Evolutionary conservation across 1,140 invertebrate genomes (phyloP).

Genomic region (Colletes gigas): DNA sequence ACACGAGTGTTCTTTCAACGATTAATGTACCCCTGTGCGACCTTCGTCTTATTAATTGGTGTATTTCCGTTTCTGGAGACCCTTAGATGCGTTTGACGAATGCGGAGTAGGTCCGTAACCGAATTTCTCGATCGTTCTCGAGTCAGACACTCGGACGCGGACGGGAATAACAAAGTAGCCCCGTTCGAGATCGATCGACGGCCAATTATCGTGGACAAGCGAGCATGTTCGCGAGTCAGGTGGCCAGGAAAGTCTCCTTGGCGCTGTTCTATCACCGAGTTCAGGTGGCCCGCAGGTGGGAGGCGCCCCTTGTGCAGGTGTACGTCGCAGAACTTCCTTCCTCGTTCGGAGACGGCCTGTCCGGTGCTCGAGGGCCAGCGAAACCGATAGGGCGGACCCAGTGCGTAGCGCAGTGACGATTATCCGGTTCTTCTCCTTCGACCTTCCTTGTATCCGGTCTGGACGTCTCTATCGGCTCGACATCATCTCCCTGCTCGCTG

Average conservation of each 20-base stretch:
- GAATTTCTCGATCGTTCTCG: too few species aligned
- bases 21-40: too few species aligned
- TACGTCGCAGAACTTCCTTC: constrained; percentile 67
- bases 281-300: constrained; percentile 75
- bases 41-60: too few species aligned
- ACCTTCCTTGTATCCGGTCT: constrained; percentile 67
- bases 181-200: not conserved
- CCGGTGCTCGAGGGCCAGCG: not conserved
- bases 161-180: not conserved
- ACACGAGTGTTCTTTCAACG: too few species aligned
- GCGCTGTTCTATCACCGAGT: constrained; percentile 47
- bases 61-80: too few species aligned
- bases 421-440: constrained; percentile 62
- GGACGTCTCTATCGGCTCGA: constrained; percentile 63
- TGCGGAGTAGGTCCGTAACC: too few species aligned
- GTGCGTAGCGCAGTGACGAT: constrained; percentile 52
- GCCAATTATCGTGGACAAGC: constrained; percentile 22
- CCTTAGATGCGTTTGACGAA: too few species aligned
- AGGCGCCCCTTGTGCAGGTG: constrained; percentile 70
- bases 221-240: constrained; percentile 58
- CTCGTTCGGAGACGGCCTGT: constrained; percentile 22
- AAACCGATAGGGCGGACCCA: constrained; percentile 16
- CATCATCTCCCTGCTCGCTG: constrained; percentile 59
- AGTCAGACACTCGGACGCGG: too few species aligned
- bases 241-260: constrained; percentile 55